phyloP scores from a whole-genome alignment of 2,113 vertebrate genomes.

The Porphyrio hochstetteri region DNA sequence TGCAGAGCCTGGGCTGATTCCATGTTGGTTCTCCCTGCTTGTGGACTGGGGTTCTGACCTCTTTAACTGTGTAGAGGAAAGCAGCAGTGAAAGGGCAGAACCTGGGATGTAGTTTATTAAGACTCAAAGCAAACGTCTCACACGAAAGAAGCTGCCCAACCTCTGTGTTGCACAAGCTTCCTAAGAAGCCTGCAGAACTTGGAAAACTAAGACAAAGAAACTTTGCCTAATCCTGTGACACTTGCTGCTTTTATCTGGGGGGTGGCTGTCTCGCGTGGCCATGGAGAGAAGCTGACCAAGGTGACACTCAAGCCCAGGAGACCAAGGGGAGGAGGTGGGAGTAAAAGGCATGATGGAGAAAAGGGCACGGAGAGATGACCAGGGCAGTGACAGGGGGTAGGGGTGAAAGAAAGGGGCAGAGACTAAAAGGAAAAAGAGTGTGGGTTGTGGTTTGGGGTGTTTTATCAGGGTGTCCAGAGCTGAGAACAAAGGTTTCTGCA shows the following conservation, averaged over 20 bases:
- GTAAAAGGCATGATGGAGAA: neutral
- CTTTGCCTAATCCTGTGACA: neutral
- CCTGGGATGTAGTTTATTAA: neutral
- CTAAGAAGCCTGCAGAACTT: neutral
- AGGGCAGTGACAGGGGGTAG: neutral
- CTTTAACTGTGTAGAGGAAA: neutral
- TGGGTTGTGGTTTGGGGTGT: neutral
- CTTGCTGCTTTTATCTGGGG: neutral
- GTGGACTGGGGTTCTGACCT: neutral
- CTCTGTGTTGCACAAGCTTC: neutral
- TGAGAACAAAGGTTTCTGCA: neutral
- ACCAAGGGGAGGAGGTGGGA: neutral
- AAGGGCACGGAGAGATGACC: neutral
- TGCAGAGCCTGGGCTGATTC: neutral
- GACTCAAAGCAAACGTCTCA: neutral
- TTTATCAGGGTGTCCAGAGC: neutral
- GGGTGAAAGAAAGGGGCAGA: neutral
- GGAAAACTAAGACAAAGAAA: neutral
- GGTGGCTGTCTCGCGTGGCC: too few relatives aligned
- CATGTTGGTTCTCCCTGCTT: neutral
- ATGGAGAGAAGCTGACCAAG: neutral
- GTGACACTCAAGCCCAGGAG: neutral
- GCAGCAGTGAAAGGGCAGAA: neutral
- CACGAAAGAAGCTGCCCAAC: neutral
- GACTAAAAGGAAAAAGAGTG: neutral